phyloP scores from a whole-genome alignment of 2,113 vertebrate species.

The Apodemus speciosus region DNA sequence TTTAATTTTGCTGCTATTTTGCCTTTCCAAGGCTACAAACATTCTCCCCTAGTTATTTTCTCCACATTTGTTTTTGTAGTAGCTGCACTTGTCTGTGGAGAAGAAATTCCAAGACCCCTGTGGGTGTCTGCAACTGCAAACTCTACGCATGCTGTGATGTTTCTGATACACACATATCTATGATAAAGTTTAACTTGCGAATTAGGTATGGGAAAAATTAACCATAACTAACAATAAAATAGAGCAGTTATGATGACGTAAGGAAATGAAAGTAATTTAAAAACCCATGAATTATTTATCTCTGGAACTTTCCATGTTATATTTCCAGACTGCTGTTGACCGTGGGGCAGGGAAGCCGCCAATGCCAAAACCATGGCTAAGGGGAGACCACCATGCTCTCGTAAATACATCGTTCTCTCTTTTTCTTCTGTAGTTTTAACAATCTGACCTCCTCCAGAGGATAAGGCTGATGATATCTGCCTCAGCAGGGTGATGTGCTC shows the following conservation, averaged over 20 bases:
- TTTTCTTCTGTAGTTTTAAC: background rate
- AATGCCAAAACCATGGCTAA: background rate
- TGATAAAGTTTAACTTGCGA: background rate
- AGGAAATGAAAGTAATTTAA: background rate
- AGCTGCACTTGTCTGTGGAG: background rate
- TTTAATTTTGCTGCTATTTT: background rate
- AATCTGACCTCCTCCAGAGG: background rate
- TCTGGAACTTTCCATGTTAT: background rate
- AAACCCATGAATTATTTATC: background rate
- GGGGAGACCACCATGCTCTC: background rate
- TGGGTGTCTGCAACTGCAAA: background rate
- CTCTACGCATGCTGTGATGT: background rate
- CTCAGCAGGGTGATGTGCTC: rapidly evolving
- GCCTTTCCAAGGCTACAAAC: background rate
- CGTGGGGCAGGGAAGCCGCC: background rate
- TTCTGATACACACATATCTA: background rate
- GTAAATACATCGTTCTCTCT: background rate
- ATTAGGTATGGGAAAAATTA: background rate
- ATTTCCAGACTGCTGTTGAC: background rate
- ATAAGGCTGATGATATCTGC: rapidly evolving
- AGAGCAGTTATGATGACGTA: background rate
- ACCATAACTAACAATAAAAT: background rate
- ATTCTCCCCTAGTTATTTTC: background rate
- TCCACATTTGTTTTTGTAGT: background rate
- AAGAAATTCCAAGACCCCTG: background rate